Evolutionary conservation across 2,113 vertebrate genomes (phyloP).

Genomic region (Clarias macrocephalus): DNA sequence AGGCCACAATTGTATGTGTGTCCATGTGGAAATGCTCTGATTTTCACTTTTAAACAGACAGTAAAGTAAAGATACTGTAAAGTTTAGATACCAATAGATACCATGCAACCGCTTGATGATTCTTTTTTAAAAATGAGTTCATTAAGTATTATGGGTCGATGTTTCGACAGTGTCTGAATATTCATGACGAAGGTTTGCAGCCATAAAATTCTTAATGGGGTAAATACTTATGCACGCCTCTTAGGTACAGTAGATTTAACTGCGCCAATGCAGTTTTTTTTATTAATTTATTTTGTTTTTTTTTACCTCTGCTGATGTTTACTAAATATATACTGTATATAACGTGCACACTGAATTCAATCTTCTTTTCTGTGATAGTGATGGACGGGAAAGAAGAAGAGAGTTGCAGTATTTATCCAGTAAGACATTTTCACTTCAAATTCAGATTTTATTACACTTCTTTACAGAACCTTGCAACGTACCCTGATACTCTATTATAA

Average conservation of each 20-base stretch:
- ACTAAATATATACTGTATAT: background rate
- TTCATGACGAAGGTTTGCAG: background rate
- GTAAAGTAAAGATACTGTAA: no score
- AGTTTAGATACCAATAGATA: no score
- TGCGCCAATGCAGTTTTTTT: background rate
- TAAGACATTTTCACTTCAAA: conserved; percentile 43
- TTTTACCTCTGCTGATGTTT: no score
- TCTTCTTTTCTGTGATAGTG: conserved; percentile 43
- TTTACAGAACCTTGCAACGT: background rate
- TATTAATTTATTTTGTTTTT: no score
- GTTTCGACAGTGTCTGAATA: no score
- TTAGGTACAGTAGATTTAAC: background rate
- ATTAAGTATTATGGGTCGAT: no score
- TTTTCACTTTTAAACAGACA: no score
- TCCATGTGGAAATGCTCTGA: no score
- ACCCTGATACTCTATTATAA: background rate
- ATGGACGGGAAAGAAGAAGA: conserved; percentile 68
- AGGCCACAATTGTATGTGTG: no score
- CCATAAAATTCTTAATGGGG: background rate
- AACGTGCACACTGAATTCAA: background rate
- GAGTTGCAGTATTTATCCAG: conserved; percentile 65
- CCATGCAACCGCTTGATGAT: background rate
- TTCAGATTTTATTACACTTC: no score
- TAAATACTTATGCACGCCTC: background rate
- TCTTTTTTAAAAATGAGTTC: background rate